These are phyloP conservation scores for Falcunculus frontatus DNA, from an alignment of 2,113 vertebrate species.

Conservation along the genomic window DNA sequence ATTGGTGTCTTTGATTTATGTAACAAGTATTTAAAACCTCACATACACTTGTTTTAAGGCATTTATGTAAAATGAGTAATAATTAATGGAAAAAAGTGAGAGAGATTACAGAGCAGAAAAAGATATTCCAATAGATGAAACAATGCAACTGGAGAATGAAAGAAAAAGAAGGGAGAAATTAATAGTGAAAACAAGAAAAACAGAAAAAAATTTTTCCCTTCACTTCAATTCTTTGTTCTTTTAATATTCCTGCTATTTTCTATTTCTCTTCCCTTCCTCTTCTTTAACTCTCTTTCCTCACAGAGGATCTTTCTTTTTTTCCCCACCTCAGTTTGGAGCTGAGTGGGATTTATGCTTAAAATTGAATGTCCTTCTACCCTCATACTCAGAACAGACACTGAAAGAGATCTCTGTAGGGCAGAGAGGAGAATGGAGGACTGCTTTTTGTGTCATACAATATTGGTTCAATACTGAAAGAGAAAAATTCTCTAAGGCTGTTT, in stretches of 20 bases:
- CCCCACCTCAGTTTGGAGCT: background rate
- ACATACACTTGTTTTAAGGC: background rate
- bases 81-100: background rate
- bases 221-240: background rate
- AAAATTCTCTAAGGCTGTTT: conserved; percentile 29
- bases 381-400: background rate
- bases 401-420: background rate
- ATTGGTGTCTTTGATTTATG: background rate
- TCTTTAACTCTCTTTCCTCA: background rate
- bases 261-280: background rate
- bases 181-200: background rate
- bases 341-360: background rate
- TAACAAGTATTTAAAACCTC: background rate
- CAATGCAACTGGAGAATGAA: background rate
- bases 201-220: background rate
- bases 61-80: background rate
- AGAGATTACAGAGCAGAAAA: background rate
- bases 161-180: background rate
- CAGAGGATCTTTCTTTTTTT: background rate
- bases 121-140: background rate
- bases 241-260: background rate
- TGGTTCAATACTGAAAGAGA: conserved; percentile 6
- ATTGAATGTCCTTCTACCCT: background rate
- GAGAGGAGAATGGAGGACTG: background rate
- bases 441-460: conserved; percentile 12